Base-by-base conservation (phyloP, 1,140 invertebrate genomes). In the Meloidogyne chitwoodi region DNA sequence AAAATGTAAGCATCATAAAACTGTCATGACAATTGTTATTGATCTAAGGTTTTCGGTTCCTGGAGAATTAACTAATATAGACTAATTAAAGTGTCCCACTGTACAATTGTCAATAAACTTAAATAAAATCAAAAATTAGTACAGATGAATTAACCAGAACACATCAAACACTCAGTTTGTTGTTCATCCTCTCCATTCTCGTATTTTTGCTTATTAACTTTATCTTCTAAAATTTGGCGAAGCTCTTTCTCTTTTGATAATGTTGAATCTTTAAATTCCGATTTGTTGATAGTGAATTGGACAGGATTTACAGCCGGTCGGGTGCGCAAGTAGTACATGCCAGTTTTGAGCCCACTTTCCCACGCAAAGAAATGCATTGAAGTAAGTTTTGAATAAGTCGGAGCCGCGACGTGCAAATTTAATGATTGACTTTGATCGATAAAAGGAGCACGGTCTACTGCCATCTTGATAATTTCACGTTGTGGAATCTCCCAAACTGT, bases 401-500 rank as follows among this genome's bases (percentile, higher is more conserved):
- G 94, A 85, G 94, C 92, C 11, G 93, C 94, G 70, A 99, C 94
- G 86, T 98, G 94, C 79, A 99, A 92, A 87, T 98, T 99, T 75
- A 99, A 90, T 0, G 94, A 96, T 88, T 99, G 96, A 80, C 94
- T 96, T 88, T 99, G 97, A 89, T 99, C 96, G 86, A 99, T 98
- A 85, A 94, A 99, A 8, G 96, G 94, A 8, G 94, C 95, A 80
- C 96, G 90, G 88, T 99, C 97, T 2, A 94, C 95, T 29, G 96
- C 94, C 96, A 99, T 98, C 88, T 98, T 92, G 41, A 99, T 91
- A 1, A 98, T 91, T 5, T 91, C 91, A 87, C 95, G 96, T 76
- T 99, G 95, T 0, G 93, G 92, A 70, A 99, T 94, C 89, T 99
- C 97, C 97, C 96, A 99, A 0, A 98, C 95, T 3, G 96, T 99